Base-by-base conservation (phyloP, 2,888 invertebrate genomes). In the Nephrotoma guestfalica region DNA sequence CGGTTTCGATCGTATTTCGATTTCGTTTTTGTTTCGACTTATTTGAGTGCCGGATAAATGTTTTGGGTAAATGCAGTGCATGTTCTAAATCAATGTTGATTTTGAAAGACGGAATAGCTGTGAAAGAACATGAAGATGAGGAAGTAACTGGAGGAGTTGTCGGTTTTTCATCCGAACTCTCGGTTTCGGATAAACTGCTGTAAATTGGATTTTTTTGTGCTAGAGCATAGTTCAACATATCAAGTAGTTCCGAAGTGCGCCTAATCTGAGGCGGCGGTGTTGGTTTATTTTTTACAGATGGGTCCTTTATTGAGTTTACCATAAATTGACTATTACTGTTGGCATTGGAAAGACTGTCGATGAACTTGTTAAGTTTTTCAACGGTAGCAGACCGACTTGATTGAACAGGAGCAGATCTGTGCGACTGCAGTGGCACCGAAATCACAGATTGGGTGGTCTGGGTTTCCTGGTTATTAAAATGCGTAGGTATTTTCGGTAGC, bases 31-130 rank as follows among this genome's bases (percentile, higher is more conserved):
- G 41, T 88, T 6, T 87, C 30, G 88, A 88, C 89, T 89, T 90
- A 89, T 87, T 88, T 88, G 90, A 89, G 84, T 89, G 89, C 7
- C 84, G 84, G 1, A 42, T 41, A n/a, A 41, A 6, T 6, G 84
- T 84, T 41, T 90, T 90, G 0, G 93, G 93, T 87, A 94, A 90
- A 89, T 94, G 93, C 84, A 93, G 90, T 2, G 94, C 94, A 88
- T 92, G 92, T 86, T 93, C 93, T 86, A 94, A 92, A 86, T 93
- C 91, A 51, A 94, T 89, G 4, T 91, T 90, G 45, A 93, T 93
- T 89, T 92, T 92, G 88, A 93, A 93, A 57, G 88, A 51, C 88
- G 86, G 51, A 41, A 86, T 3, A 86, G 42, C 30, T 7, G 30
- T 9, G 0, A 6, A 11, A 13, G 42, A 6, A 85, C 18, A 41